Evolutionary conservation across 2,113 vertebrate species (phyloP).

Genomic region (Micronisus gabar): DNA sequence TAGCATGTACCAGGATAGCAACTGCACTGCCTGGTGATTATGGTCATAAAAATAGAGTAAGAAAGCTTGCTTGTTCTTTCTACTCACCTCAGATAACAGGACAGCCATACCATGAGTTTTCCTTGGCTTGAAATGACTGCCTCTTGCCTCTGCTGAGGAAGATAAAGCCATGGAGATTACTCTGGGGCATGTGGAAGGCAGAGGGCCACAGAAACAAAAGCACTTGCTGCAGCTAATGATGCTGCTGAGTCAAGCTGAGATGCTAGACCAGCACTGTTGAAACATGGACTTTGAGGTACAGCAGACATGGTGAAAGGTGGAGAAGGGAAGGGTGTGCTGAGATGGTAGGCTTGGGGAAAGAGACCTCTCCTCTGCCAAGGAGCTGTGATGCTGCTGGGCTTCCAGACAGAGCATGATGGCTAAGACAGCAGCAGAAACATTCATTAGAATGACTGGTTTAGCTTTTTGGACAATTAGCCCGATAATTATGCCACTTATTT

Average conservation of each 20-base stretch:
- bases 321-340: neutral
- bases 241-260: neutral
- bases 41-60: neutral
- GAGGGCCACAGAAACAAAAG: neutral
- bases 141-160: neutral
- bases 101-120: neutral
- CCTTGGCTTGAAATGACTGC: neutral
- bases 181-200: neutral
- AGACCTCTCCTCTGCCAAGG: neutral
- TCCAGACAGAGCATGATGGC: neutral
- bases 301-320: neutral
- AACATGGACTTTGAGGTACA: neutral
- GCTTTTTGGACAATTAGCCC: neutral
- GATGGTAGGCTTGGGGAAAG: neutral
- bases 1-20: neutral
- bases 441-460: conserved; percentile 1
- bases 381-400: neutral
- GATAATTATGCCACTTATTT: conserved; percentile 27
- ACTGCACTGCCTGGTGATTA: neutral
- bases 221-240: neutral
- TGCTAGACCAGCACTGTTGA: rapidly evolving
- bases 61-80: neutral
- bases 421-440: neutral
- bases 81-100: neutral
- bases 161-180: neutral